Evolutionary conservation across 2,888 invertebrate species (phyloP), one percentile per base, ranked within the genome.

Genomic region (Troides aeacus): DNA sequence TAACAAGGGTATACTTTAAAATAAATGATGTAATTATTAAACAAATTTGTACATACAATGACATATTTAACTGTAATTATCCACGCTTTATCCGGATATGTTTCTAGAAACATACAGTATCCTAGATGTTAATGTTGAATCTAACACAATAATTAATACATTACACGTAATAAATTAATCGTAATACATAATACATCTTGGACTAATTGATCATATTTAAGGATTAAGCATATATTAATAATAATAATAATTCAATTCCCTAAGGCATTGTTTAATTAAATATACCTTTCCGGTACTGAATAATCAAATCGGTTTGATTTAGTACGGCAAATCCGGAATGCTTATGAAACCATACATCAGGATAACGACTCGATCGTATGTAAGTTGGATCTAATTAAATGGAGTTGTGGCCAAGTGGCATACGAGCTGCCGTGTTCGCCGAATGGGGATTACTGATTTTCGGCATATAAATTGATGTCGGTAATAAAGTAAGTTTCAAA

Each of bases 271-370:
- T 70, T 63, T 70, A 63, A 66, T 66, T 63, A 70, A 66, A 66
- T 70, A 66, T 66, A 62, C 53, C 50, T 39, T 62, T 66, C 70
- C 66, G 66, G 83, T 80, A 84, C 84, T 86, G 87, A 88, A 86
- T 87, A 89, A 88, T 89, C 86, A 86, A 88, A 89, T 89, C 86
- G 82, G 81, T 81, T 79, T 89, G 88, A 90, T 88, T 89, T 89
- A 90, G 86, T 86, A 86, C 82, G 77, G 82, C 81, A 84, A 83
- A 81, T 85, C 75, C 77, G 82, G 80, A 81, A 82, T 84, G 87
- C 84, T 88, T 88, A 88, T 88, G 87, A 87, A 86, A 87, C 84
- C 80, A 78, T 74, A 76, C 79, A 83, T 83, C 78, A 80, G 79
- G 77, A 80, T 78, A 77, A 78, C 66, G 62, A 85, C 84, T 83